These are phyloP conservation scores for Euborellia annulipes DNA, from an alignment of 1,140 invertebrate species.

Conservation along the genomic window DNA sequence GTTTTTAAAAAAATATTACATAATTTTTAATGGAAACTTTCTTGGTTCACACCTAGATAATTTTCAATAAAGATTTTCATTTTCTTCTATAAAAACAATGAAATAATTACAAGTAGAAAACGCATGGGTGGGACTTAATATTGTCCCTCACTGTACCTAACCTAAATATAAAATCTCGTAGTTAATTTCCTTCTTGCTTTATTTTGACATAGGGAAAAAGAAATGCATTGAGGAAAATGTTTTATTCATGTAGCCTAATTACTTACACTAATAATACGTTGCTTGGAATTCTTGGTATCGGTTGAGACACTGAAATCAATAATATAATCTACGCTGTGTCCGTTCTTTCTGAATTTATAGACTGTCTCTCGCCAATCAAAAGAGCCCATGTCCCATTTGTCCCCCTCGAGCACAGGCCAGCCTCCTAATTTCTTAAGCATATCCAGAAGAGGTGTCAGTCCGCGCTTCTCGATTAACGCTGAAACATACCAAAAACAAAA, in stretches of 20 bases:
- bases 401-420: slow-evolving; percentile 74
- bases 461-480: slow-evolving; percentile 56
- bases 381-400: slow-evolving; percentile 49
- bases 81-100: no score
- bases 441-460: slow-evolving; percentile 47
- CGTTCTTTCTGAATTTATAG: slow-evolving; percentile 57
- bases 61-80: no score
- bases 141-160: no score
- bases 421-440: slow-evolving; percentile 67
- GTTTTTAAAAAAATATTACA: no score
- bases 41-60: no score
- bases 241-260: background rate
- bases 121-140: no score
- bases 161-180: no score
- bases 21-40: no score
- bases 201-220: no score
- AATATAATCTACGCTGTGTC: slow-evolving; percentile 80
- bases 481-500: no score
- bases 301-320: slow-evolving; percentile 82
- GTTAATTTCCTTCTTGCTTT: no score
- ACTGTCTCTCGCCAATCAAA: slow-evolving; percentile 72
- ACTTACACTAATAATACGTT: slow-evolving; percentile 73
- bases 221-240: slow-evolving; percentile 5
- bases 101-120: no score
- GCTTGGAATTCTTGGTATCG: slow-evolving; percentile 81